Base-by-base conservation (phyloP, 2,797 vertebrate species). In the Spondyliosoma cantharus region DNA sequence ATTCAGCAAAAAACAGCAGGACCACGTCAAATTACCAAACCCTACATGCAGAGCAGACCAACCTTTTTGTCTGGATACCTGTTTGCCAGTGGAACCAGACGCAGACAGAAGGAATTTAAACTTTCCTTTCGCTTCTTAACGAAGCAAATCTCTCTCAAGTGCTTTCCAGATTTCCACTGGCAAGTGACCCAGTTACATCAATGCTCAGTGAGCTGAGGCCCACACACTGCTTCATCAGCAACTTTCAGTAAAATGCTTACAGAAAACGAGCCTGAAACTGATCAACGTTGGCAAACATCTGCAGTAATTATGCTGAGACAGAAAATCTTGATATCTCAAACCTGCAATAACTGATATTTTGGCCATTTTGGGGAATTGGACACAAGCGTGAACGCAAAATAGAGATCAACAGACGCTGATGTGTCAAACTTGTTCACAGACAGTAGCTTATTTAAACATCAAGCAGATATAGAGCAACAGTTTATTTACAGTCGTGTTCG, bases 141-240 rank as follows among this genome's bases (percentile, higher is more conserved):
- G 17, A 79, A 81, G 70, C 52, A 52, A 66, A 68, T 79, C 65
- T 79, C 61, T 79, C n/a, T 53, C 14, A 54, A 63, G 14, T 56
- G 48, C 13, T 76, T 49, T 76, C 70, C 73, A 76, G 70, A 58
- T 80, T 87, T 87, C 83, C 87, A 71, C 74, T 87, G 84, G 56
- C 76, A 66, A 19, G 8, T 61, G 48, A 78, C 9, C 68, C 37
- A 4, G 29, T 77, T 53, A 42, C 75, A 77, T 84, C 49, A 32
- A 22, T 46, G 59, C 58, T 74, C 24, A 56, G 16, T 13, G 45
- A 80, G 32, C 71, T 4, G 70, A 65, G 60, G 32, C 52, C 0
- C 50, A 50, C 32, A 70, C 5, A 24, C 53, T 74, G 73, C 82
- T 71, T 78, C 48, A 69, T 90, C 88, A 83, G 83, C 83, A 84